Evolutionary conservation across 2,888 invertebrate species (phyloP).

Genomic region (Ectropis crepuscularia): DNA sequence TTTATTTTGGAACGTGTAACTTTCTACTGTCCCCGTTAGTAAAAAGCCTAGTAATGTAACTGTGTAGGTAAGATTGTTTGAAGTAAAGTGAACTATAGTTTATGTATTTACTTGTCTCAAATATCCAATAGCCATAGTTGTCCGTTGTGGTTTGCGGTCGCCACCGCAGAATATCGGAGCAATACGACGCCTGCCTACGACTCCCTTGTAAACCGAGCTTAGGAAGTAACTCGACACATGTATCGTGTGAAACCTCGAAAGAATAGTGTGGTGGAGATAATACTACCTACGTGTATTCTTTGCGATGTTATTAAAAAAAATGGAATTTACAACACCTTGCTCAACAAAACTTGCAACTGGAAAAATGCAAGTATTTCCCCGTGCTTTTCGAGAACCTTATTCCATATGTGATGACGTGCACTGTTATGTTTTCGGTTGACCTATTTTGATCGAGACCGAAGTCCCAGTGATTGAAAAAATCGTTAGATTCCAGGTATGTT

Average conservation of each 20-base stretch:
- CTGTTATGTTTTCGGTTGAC: too few species aligned
- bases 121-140: slow-evolving; percentile 46
- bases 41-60: background rate
- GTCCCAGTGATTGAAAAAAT: too few species aligned
- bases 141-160: slow-evolving; percentile 69
- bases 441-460: too few species aligned
- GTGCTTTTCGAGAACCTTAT: too few species aligned
- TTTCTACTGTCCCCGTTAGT: background rate
- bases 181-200: slow-evolving; percentile 62
- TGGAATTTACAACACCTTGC: too few species aligned
- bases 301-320: too few species aligned
- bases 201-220: slow-evolving; percentile 58
- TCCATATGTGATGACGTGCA: too few species aligned
- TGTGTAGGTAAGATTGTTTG: background rate
- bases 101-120: slow-evolving; percentile 6
- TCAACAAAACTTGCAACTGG: too few species aligned
- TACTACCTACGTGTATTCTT: too few species aligned
- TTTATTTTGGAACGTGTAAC: too few species aligned
- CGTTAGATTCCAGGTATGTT: too few species aligned
- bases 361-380: too few species aligned
- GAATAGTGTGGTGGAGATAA: background rate
- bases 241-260: slow-evolving; percentile 21
- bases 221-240: slow-evolving; percentile 53
- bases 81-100: slow-evolving; percentile 4
- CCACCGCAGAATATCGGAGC: slow-evolving; percentile 67